These are phyloP conservation scores for Myxocyprinus asiaticus DNA, from an alignment of 2,113 vertebrate genomes.

Conservation along the genomic window DNA sequence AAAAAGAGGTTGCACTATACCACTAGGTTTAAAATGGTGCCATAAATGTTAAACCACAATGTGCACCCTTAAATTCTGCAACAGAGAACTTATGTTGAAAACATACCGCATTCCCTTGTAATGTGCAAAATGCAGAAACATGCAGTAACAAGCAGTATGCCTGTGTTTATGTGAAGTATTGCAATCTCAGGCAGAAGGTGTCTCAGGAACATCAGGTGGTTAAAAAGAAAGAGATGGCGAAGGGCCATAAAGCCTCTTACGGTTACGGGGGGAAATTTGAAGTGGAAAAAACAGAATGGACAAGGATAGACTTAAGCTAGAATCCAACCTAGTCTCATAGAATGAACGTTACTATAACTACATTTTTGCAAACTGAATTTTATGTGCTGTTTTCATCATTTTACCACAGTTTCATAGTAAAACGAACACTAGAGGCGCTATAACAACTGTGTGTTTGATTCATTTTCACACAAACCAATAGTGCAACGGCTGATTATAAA, in stretches of 20 bases:
- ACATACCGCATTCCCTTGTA: neutral
- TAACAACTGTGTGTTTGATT: too few relatives aligned
- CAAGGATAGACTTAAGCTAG: constrained; percentile 69
- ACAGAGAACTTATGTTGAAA: neutral
- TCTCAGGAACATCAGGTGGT: constrained; percentile 84
- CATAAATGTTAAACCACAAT: too few relatives aligned
- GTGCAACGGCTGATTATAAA: too few relatives aligned
- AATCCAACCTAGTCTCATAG: too few relatives aligned
- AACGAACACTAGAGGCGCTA: too few relatives aligned
- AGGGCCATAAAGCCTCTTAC: constrained; percentile 87
- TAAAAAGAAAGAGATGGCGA: constrained; percentile 86
- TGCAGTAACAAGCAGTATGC: constrained; percentile 23
- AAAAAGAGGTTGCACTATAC: neutral
- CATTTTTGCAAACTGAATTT: too few relatives aligned
- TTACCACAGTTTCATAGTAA: too few relatives aligned
- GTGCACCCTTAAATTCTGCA: too few relatives aligned
- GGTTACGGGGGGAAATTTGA: constrained; percentile 96
- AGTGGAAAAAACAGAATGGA: constrained; percentile 94
- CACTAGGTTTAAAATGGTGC: neutral
- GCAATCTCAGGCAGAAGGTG: constrained; percentile 85
- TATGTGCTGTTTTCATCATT: too few relatives aligned
- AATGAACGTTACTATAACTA: too few relatives aligned
- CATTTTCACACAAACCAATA: too few relatives aligned
- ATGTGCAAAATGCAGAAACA: constrained; percentile 19
- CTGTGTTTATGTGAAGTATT: constrained; percentile 74